Evolutionary conservation across 1,140 invertebrate species (phyloP).

Genomic region (Lepidurus apus): DNA sequence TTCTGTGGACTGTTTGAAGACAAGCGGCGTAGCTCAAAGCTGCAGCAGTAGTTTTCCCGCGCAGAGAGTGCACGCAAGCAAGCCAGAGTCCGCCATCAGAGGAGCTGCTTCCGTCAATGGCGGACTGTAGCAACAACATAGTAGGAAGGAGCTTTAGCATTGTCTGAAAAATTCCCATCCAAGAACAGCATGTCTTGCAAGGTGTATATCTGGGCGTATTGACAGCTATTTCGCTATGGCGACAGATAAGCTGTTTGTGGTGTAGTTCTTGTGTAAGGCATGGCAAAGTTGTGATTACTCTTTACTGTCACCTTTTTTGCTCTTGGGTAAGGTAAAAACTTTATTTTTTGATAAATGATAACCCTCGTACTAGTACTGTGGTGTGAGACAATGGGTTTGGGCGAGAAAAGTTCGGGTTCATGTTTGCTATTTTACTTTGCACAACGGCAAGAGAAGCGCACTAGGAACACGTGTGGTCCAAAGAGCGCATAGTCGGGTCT

Average conservation of each 20-base stretch:
- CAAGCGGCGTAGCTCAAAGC: background rate
- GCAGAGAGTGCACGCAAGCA: background rate
- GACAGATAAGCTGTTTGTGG: background rate
- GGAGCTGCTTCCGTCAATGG: slow-evolving; percentile 6
- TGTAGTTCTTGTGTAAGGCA: background rate
- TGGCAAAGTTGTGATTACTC: background rate
- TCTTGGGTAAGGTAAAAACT: background rate
- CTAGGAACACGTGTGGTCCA: background rate
- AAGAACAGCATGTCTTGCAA: background rate
- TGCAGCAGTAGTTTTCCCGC: background rate
- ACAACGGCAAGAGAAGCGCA: background rate
- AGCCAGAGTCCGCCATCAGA: background rate
- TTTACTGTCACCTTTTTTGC: background rate
- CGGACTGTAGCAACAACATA: background rate
- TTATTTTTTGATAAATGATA: background rate
- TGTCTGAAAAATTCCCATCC: background rate
- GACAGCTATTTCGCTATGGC: background rate
- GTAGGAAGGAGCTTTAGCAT: background rate
- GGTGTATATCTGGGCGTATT: background rate
- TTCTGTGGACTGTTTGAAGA: background rate
- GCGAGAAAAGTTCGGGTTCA: background rate
- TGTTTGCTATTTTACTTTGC: background rate
- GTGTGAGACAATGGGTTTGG: background rate
- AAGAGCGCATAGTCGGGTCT: background rate
- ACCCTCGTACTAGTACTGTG: background rate